phyloP scores from a whole-genome alignment of 2,888 invertebrate species.

The Eutolmus rufibarbis region DNA sequence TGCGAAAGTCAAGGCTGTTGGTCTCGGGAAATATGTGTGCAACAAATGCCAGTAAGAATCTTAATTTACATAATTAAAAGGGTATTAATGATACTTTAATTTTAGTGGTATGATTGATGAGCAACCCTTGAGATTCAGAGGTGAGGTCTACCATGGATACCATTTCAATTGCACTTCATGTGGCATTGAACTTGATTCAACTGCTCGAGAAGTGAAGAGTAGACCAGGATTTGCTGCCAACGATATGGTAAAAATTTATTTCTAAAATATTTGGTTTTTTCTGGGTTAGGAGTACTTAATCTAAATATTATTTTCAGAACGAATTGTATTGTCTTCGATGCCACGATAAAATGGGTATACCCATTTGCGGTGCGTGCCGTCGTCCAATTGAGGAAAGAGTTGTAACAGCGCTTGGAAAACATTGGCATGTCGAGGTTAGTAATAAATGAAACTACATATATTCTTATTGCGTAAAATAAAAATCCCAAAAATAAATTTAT shows the following conservation, averaged over 20 bases:
- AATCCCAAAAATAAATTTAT: neutral
- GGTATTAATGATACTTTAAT: neutral
- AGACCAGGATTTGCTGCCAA: constrained; percentile 88
- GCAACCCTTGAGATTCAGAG: constrained; percentile 87
- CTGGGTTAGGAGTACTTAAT: neutral
- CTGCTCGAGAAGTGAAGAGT: constrained; percentile 94
- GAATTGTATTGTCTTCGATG: constrained; percentile 97
- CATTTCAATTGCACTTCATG: constrained; percentile 97
- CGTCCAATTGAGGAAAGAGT: constrained; percentile 99
- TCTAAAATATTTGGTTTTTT: neutral
- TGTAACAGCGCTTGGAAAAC: constrained; percentile 96
- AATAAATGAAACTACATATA: neutral
- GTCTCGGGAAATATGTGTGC: constrained; percentile 95
- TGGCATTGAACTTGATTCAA: constrained; percentile 90
- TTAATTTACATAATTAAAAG: neutral
- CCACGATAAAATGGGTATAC: constrained; percentile 99
- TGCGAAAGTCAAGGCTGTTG: constrained; percentile 93
- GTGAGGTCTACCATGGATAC: constrained; percentile 98
- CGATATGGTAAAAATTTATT: constrained; percentile 72
- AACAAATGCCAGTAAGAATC: constrained; percentile 93
- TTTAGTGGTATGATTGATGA: constrained; percentile 87
- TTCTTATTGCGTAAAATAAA: neutral
- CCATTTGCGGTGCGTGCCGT: constrained; percentile 99
- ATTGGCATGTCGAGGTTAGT: constrained; percentile 94
- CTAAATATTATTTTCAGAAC: constrained; percentile 66